Percentiles rank a stretch among this genome's conserved stretches.
phyloP scores from a whole-genome alignment of 2,797 vertebrate species.

The Malacoraja senta region DNA sequence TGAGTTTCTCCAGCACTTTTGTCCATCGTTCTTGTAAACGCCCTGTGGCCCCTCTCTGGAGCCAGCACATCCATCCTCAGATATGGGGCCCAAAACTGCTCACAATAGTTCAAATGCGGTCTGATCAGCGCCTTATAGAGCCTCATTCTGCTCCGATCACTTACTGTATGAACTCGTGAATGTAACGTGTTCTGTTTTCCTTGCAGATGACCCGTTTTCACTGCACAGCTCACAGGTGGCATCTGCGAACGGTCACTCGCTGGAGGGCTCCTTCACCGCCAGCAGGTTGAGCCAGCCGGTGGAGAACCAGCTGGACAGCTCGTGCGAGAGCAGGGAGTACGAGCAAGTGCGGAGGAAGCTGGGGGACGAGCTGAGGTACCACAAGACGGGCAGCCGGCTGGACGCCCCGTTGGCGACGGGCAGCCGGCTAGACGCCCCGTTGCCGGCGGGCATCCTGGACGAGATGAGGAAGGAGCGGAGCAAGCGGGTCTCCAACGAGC shows the following conservation, averaged over 20 bases:
- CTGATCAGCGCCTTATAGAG: too few species aligned
- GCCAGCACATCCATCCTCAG: too few species aligned
- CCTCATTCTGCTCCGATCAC: too few species aligned
- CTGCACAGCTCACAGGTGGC: slow-evolving; percentile 69
- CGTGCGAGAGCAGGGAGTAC: neutral
- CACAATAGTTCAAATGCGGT: too few species aligned
- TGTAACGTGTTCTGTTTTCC: neutral
- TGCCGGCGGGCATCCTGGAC: neutral
- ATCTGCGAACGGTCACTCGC: slow-evolving; percentile 58
- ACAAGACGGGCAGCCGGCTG: slow-evolving; percentile 60
- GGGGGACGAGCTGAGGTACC: slow-evolving; percentile 73
- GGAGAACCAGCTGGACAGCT: slow-evolving; percentile 46
- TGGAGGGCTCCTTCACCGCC: slow-evolving; percentile 57
- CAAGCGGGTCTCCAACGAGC: slow-evolving; percentile 51
- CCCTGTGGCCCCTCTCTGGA: too few species aligned
- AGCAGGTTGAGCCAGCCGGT: slow-evolving; percentile 46
- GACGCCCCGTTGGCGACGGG: slow-evolving; percentile 43
- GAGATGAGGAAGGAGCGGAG: slow-evolving; percentile 45
- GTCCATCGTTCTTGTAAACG: too few species aligned
- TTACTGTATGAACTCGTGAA: too few species aligned
- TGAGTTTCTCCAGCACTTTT: too few species aligned
- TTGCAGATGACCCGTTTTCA: slow-evolving; percentile 68
- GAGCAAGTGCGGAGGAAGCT: slow-evolving; percentile 71
- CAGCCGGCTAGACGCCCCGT: slow-evolving; percentile 48
- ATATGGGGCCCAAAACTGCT: too few species aligned